Evolutionary conservation across 2,113 vertebrate species (phyloP).

Genomic region (Ginglymostoma cirratum): DNA sequence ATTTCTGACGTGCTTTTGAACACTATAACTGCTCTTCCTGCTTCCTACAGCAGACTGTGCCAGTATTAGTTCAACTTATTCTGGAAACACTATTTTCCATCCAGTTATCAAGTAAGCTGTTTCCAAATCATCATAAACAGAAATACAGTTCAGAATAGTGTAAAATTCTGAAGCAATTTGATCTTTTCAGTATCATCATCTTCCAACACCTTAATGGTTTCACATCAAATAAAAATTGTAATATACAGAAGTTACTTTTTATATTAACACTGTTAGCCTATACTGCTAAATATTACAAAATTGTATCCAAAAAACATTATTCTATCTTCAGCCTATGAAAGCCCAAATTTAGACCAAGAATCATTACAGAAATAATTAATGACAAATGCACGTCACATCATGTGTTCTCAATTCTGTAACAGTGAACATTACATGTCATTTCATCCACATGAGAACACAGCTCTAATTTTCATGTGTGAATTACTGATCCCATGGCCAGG

Average conservation of each 20-base stretch:
- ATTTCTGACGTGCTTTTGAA: neutral
- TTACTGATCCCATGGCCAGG: neutral
- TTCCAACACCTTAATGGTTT: neutral
- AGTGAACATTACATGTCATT: neutral
- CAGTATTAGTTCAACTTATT: neutral
- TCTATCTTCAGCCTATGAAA: neutral
- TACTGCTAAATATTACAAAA: neutral
- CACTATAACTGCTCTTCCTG: neutral
- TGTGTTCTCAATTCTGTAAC: neutral
- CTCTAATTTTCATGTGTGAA: constrained; percentile 8
- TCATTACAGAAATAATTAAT: constrained; percentile 12
- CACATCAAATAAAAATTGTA: neutral
- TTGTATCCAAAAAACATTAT: neutral
- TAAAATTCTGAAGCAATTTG: neutral
- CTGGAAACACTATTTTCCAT: neutral
- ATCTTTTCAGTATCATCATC: neutral
- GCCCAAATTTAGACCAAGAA: neutral
- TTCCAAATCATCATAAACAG: neutral
- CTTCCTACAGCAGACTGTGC: neutral
- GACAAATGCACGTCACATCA: neutral
- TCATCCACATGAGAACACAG: neutral
- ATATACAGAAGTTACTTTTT: neutral
- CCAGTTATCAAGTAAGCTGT: neutral
- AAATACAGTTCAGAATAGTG: neutral
- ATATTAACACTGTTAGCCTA: neutral